These are phyloP conservation scores for Dermolepida albohirtum DNA, from an alignment of 2,888 invertebrate species.

Conservation along the genomic window DNA sequence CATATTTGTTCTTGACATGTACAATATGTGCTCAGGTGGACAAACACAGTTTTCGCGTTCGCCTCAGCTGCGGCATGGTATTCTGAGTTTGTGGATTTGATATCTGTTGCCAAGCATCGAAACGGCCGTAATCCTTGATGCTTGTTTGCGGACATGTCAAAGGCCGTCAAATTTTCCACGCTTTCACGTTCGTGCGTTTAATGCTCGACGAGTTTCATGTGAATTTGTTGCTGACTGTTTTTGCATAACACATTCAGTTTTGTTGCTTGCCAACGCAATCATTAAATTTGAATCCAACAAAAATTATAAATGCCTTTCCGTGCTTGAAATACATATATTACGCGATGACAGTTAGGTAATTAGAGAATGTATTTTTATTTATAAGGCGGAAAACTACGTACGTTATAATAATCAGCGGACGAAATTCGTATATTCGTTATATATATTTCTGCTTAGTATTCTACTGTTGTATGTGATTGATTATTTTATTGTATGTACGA, in stretches of 20 bases:
- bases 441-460: too few relatives aligned
- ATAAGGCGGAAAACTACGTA: too few relatives aligned
- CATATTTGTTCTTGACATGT: conserved; percentile 49
- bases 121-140: conserved; percentile 31
- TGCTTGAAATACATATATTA: too few relatives aligned
- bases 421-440: too few relatives aligned
- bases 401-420: too few relatives aligned
- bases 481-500: too few relatives aligned
- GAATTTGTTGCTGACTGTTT: conserved; percentile 29
- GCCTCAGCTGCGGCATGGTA: conserved; percentile 17
- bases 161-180: conserved; percentile 39
- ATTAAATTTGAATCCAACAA: conserved; percentile 9
- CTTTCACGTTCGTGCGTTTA: conserved; percentile 27
- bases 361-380: too few relatives aligned
- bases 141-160: conserved; percentile 41
- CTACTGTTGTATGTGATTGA: too few relatives aligned
- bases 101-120: conserved; percentile 26
- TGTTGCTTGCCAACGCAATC: conserved; percentile 3
- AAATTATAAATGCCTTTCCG: not conserved
- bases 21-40: conserved; percentile 50
- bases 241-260: conserved; percentile 16
- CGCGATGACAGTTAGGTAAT: too few relatives aligned
- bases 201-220: conserved; percentile 33
- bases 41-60: conserved; percentile 43
- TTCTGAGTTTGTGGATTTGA: conserved; percentile 39